phyloP scores from a whole-genome alignment of 2,113 vertebrate species.

The Chinchilla lanigera region DNA sequence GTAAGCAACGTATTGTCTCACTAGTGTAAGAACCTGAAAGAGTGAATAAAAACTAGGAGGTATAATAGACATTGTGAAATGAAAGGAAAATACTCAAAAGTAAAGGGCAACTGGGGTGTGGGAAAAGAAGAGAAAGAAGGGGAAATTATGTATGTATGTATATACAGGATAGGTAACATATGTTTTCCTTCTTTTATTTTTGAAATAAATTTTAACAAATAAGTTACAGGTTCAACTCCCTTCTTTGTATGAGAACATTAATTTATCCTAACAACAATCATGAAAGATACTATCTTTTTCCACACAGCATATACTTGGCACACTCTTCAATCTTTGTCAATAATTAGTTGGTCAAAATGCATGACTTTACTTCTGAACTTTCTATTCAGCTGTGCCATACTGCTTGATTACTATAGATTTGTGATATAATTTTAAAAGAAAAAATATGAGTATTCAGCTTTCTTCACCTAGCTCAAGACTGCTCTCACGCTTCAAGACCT shows the following conservation, averaged over 20 bases:
- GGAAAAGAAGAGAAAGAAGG: no score
- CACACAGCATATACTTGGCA: not conserved
- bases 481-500: not conserved
- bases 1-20: no score
- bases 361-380: not conserved
- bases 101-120: no score
- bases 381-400: not conserved
- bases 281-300: not conserved
- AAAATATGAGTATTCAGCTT: not conserved
- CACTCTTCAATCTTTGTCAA: not conserved
- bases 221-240: not conserved
- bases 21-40: no score
- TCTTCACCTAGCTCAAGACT: not conserved
- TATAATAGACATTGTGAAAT: no score
- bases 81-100: no score
- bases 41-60: no score
- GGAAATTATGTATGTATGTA: no score
- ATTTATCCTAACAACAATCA: not conserved
- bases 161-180: no score
- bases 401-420: not conserved
- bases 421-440: not conserved
- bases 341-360: not conserved
- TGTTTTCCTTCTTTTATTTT: no score
- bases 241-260: no score
- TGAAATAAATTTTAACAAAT: no score